Base-by-base conservation (phyloP, 1,140 invertebrate genomes). In the Thaumatotibia leucotreta region DNA sequence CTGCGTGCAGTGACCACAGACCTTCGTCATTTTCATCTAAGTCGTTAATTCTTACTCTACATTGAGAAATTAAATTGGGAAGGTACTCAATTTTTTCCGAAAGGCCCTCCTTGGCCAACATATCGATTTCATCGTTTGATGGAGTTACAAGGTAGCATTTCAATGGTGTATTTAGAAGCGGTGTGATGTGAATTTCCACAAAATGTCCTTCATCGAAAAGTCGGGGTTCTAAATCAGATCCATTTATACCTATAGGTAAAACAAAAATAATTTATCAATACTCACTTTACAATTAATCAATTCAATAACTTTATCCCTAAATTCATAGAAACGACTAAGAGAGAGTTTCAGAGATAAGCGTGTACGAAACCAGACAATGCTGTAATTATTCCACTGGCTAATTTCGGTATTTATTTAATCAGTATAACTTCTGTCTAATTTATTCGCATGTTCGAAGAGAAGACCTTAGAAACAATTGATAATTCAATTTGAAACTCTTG, bases 31-130 rank as follows among this genome's bases (percentile, higher is more conserved):
- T 29, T 27, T 58, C 11, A 27, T 29, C 23, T n/a, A 58, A 31
- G 17, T 58, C 24, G 29, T 58, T 58, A 1, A 58, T 58, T 14
- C 24, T 58, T 58, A 58, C 52, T 58, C 23, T 58, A 58, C 52
- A 58, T 4, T 17, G 5, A 2, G 52, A 27, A 31, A 58, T 2
- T 6, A 0, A 1, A 27, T 58, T 58, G 14, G 10, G 4, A 27
- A 27, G 52, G 24, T 58, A 58, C 23, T 27, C 27, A 27, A 29
- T 29, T 29, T 58, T 58, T 6, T 45, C 39, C 6, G 39, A 45
- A 45, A 45, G 39, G 2, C 11, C 17, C 0, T 27, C 52, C n/a
- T 10, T 29, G n/a, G 23, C n/a, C 24, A 27, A 3, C 8, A 58
- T 17, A 27, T 58, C 52, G 4, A 58, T 58, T 27, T 17, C 23